Conservation (phyloP, 2,113 vertebrate species). For the Sturnus vulgaris region DNA sequence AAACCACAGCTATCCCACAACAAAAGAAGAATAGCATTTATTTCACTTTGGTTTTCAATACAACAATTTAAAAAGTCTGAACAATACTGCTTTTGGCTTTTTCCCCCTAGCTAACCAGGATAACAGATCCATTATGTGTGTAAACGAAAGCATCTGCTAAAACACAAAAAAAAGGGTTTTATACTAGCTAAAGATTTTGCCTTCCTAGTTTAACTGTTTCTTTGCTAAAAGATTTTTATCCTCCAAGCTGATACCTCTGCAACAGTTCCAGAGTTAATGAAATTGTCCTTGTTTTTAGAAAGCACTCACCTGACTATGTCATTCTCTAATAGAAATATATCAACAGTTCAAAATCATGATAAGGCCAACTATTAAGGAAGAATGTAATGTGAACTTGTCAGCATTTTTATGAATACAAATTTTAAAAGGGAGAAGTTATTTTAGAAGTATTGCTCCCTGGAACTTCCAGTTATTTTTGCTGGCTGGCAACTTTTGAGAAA, state of each 20-base stretch:
- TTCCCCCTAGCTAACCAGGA: neutral
- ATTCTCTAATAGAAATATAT: neutral
- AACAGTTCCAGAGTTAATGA: neutral
- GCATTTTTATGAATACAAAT: neutral
- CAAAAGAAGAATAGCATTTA: conserved; percentile 29
- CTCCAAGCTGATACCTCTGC: neutral
- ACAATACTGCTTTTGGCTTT: neutral
- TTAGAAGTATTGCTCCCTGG: neutral
- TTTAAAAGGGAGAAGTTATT: neutral
- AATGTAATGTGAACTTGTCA: neutral
- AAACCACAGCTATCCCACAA: conserved; percentile 11
- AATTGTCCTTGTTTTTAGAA: neutral
- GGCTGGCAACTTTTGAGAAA: neutral
- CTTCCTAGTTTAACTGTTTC: conserved; percentile 7
- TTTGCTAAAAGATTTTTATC: neutral
- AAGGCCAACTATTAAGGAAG: neutral
- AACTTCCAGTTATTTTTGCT: neutral
- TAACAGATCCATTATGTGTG: neutral
- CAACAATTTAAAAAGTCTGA: conserved; percentile 42
- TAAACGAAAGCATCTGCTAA: conserved; percentile 22
- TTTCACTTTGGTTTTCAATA: conserved; percentile 32
- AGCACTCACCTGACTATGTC: neutral
- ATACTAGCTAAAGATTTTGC: neutral
- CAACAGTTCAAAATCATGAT: neutral
- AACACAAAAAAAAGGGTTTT: neutral